phyloP scores from a whole-genome alignment of 2,113 vertebrate genomes.

The Solenodon paradoxus region DNA sequence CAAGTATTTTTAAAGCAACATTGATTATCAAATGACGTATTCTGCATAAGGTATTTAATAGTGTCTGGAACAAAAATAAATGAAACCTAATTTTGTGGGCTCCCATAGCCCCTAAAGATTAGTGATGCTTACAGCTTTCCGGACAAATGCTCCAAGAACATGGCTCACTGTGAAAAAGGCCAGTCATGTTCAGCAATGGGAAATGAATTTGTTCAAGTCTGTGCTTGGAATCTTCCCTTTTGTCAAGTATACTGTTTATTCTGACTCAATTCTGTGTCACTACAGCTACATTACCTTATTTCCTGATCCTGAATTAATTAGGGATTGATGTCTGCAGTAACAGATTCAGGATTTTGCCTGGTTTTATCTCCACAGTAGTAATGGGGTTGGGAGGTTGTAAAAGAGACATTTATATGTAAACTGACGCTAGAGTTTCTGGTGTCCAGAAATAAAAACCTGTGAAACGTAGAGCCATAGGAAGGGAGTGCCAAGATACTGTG shows the following conservation, averaged over 20 bases:
- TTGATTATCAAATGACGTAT: background rate
- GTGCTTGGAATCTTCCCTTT: slow-evolving; percentile 29
- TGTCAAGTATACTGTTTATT: slow-evolving; percentile 65
- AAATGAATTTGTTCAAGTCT: slow-evolving; percentile 11
- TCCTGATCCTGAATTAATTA: slow-evolving; percentile 64
- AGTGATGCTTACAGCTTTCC: background rate
- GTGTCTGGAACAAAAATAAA: background rate
- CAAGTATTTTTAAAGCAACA: slow-evolving; percentile 25
- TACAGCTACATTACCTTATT: slow-evolving; percentile 70
- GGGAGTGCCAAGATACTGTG: background rate
- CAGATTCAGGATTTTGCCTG: slow-evolving; percentile 51
- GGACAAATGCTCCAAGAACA: background rate
- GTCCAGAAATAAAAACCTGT: background rate
- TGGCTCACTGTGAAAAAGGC: background rate
- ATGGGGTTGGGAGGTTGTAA: background rate
- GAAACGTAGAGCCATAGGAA: background rate
- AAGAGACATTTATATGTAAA: background rate
- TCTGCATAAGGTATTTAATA: background rate
- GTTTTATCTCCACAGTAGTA: background rate
- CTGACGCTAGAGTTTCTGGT: background rate
- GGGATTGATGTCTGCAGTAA: slow-evolving; percentile 66
- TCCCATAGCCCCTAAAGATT: background rate
- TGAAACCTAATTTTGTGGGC: background rate
- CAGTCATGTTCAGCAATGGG: background rate
- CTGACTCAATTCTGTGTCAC: slow-evolving; percentile 66